Conservation (phyloP, 2,888 invertebrate genomes). For the Cancer borealis region DNA sequence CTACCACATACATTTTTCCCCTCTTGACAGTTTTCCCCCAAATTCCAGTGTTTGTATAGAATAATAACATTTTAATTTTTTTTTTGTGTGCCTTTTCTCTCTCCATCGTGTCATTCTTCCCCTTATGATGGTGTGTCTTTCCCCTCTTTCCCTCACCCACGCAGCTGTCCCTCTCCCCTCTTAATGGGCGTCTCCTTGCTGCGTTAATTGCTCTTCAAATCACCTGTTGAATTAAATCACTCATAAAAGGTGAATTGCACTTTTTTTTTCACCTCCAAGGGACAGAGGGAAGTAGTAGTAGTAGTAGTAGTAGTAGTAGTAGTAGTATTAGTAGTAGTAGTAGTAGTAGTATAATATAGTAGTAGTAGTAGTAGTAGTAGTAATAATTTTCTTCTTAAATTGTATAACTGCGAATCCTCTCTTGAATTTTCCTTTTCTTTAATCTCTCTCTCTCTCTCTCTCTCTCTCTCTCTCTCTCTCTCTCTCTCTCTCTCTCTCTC, state of each 20-base stretch:
- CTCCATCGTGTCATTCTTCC: neutral
- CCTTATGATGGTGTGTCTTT: neutral
- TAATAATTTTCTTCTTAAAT: neutral
- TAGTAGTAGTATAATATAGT: slow-evolving; percentile 3
- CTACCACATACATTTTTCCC: neutral
- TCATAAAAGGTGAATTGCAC: neutral
- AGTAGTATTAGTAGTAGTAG: slow-evolving; percentile 1
- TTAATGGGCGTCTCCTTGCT: neutral
- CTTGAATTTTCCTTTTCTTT: too few relatives aligned
- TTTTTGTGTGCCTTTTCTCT: neutral
- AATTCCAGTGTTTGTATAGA: neutral
- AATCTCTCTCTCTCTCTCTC: neutral
- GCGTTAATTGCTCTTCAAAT: neutral
- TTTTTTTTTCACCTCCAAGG: neutral
- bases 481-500: neutral
- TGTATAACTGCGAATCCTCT: too few relatives aligned
- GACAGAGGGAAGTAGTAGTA: neutral
- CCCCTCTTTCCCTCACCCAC: neutral
- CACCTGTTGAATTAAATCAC: slow-evolving; percentile 20
- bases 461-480: too few relatives aligned
- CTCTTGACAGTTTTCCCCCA: neutral
- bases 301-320: neutral
- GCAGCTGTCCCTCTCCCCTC: neutral
- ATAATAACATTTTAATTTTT: neutral
- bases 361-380: slow-evolving; percentile 8